A percentile compares a stretch with the other conserved stretches of the same genome.
Conservation (phyloP, 2,113 vertebrate species). For the Asarcornis scutulata region DNA sequence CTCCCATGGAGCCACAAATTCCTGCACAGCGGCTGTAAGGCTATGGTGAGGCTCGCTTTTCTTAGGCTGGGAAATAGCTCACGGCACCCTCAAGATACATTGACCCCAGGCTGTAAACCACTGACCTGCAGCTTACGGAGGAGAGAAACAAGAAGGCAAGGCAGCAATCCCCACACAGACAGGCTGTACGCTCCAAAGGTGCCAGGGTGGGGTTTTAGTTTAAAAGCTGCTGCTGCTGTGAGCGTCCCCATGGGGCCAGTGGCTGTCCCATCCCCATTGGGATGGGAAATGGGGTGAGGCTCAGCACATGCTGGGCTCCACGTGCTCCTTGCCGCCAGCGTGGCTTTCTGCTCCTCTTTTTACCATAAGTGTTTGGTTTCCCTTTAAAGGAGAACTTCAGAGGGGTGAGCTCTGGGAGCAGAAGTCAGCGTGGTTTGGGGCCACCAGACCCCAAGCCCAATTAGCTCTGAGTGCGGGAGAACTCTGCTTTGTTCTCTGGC, state of each 20-base stretch:
- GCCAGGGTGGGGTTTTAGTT: not conserved
- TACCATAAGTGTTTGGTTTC: not conserved
- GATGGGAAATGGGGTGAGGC: rapidly evolving
- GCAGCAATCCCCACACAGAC: not conserved
- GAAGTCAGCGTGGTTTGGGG: not conserved
- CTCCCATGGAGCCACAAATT: constrained; percentile 48
- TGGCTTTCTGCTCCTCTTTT: not conserved
- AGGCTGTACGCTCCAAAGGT: not conserved
- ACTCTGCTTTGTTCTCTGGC: not conserved
- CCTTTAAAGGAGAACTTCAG: not conserved
- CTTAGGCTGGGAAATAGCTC: constrained; percentile 31
- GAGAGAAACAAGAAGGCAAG: not conserved
- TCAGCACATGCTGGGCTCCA: rapidly evolving
- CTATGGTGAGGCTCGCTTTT: constrained; percentile 34
- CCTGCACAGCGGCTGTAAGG: not conserved
- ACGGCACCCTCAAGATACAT: not conserved
- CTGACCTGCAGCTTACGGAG: not conserved
- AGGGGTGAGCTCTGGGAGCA: not conserved
- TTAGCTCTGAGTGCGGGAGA: constrained; percentile 24
- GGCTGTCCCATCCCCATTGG: rapidly evolving
- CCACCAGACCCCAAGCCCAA: not conserved
- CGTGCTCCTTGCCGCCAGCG: rapidly evolving
- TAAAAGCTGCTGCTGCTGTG: not conserved
- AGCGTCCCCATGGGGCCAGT: not conserved
- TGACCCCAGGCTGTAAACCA: not conserved